Evolutionary conservation across 1,140 invertebrate genomes (phyloP).

Genomic region (Ptiloglossa arizonensis): DNA sequence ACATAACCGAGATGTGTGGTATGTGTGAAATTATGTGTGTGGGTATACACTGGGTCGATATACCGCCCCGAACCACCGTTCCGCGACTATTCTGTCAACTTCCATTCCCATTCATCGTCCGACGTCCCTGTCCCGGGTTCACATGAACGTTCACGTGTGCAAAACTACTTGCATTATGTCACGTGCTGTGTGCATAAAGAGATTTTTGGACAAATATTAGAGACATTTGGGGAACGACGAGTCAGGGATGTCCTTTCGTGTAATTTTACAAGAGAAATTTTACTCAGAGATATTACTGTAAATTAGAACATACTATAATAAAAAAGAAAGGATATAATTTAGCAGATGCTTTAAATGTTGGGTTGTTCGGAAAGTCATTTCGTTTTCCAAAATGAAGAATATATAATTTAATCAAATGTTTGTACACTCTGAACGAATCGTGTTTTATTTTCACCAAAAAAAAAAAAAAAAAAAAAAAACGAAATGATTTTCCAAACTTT

Average conservation of each 20-base stretch:
- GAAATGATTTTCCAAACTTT: too few species aligned
- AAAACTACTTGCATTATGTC: not conserved
- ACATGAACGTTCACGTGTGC: constrained; percentile 35
- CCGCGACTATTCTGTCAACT: constrained; percentile 65
- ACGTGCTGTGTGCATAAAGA: not conserved
- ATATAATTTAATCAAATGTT: too few species aligned
- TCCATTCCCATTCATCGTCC: constrained; percentile 37
- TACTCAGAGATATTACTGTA: not conserved
- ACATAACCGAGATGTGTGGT: constrained; percentile 13
- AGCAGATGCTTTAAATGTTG: too few species aligned
- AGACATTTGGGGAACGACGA: not conserved
- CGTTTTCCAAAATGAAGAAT: too few species aligned
- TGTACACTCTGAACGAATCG: too few species aligned
- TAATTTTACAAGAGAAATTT: not conserved
- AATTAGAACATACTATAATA: not conserved
- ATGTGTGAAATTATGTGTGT: constrained; percentile 35
- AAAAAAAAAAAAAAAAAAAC: too few species aligned
- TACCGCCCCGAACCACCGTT: constrained; percentile 64
- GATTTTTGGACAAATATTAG: constrained; percentile 18
- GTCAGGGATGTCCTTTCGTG: not conserved
- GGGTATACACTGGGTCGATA: constrained; percentile 69
- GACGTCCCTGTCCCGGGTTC: constrained; percentile 11
- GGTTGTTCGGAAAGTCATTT: too few species aligned
- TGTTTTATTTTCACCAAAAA: too few species aligned
- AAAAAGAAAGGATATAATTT: not conserved